Base-by-base conservation (phyloP, 2,113 vertebrate genomes). In the Brachionichthys hirsutus region DNA sequence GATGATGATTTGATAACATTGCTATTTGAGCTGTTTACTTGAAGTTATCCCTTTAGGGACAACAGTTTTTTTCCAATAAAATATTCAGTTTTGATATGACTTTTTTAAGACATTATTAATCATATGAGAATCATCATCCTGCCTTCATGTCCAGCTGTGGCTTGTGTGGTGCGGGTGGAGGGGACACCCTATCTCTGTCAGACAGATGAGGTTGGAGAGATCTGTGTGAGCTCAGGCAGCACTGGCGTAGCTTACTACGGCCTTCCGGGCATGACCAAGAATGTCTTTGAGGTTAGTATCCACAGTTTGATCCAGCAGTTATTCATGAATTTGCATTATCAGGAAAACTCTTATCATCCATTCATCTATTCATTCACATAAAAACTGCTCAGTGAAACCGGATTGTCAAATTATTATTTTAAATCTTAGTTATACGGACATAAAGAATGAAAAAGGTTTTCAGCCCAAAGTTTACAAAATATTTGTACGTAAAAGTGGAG, bases 181-280 rank as follows among this genome's bases (percentile, higher is more conserved):
- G 96, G 96, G 0, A 88, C 85, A 9, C 96, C 97, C 9, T 93
- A 93, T 14, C 90, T 98, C 43, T 98, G 97, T 77, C 94, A 92
- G 77, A 94, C 92, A 0, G 97, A 98, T 12, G 97, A 98, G 70
- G 90, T 98, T 44, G 97, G 97, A 59, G 97, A 98, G 80, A 92
- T 98, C 73, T 98, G 96, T 50, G 90, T 98, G 47, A 92, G 89
- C 83, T 98, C 96, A 14, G 73, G 82, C 17, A 90, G 91, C 20
- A 93, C 94, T 0, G 95, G 94, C 0, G 84, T 93, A 1, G 90
- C 96, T 0, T 98, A 98, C 80, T 98, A 94, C 0, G 97, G 97
- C 15, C 92, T 98, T 11, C 93, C 91, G 0, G 95, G 96, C 20
- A 97, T 95, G 91, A 98, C 97, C 47, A 98, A 95, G 89, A 98